Evolutionary conservation across 2,113 vertebrate species (phyloP).

Genomic region (Chitala chitala): DNA sequence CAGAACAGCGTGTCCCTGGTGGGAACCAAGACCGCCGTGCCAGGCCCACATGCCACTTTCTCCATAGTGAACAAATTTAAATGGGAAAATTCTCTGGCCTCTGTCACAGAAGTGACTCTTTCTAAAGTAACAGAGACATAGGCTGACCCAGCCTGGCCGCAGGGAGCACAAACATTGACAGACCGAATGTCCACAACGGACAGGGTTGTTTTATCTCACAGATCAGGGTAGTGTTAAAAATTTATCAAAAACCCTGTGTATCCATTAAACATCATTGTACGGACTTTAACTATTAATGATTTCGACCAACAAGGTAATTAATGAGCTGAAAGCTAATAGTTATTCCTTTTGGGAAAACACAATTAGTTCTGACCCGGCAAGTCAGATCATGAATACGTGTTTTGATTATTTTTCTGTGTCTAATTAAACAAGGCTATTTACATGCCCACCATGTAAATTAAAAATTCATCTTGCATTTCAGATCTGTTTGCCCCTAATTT

Average conservation of each 20-base stretch:
- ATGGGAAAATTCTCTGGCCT: constrained; percentile 60
- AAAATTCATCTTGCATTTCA: constrained; percentile 19
- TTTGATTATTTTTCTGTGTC: constrained; percentile 36
- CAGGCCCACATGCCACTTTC: too few relatives aligned
- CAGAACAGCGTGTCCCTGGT: too few relatives aligned
- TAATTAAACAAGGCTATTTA: constrained; percentile 70
- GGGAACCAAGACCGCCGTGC: too few relatives aligned
- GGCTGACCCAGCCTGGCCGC: constrained; percentile 46
- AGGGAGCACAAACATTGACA: constrained; percentile 31
- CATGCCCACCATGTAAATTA: constrained; percentile 53
- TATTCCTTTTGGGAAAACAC: constrained; percentile 62
- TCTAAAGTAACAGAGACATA: constrained; percentile 42
- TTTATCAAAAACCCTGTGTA: constrained; percentile 61
- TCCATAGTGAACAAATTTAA: background rate
- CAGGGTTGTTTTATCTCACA: constrained; percentile 65
- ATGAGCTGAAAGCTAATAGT: constrained; percentile 67
- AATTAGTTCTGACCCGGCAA: constrained; percentile 51
- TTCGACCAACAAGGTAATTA: constrained; percentile 65
- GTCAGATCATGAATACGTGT: constrained; percentile 50
- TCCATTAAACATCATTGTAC: constrained; percentile 62
- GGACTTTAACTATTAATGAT: constrained; percentile 78
- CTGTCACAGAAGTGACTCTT: constrained; percentile 60
- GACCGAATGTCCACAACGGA: constrained; percentile 40
- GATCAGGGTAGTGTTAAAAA: constrained; percentile 70
- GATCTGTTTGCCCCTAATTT: constrained; percentile 16